Percentiles rank a stretch among this genome's conserved stretches.
These are phyloP conservation scores for Chloroceryle aenea DNA, from an alignment of 2,113 vertebrate genomes.

Conservation along the genomic window DNA sequence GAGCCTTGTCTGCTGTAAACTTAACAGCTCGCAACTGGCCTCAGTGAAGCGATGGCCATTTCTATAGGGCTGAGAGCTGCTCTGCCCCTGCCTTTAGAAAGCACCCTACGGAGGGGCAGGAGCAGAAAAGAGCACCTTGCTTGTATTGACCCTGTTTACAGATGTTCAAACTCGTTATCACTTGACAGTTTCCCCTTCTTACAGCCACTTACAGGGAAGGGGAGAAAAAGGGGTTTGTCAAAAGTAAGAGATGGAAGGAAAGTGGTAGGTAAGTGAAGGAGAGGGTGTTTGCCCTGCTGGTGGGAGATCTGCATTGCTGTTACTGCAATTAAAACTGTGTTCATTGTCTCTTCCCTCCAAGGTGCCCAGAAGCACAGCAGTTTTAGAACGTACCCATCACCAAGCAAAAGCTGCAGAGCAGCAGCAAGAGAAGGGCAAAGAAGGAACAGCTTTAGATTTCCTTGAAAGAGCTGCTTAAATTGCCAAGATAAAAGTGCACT, in stretches of 20 bases:
- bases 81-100: not conserved
- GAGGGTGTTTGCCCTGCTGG: not conserved
- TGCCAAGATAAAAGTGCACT: not conserved
- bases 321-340: not conserved
- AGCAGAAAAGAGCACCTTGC: not conserved
- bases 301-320: not conserved
- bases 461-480: not conserved
- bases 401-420: not conserved
- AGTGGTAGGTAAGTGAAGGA: not conserved
- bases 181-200: not conserved
- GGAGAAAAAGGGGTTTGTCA: not conserved
- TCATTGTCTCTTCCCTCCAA: not conserved
- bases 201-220: not conserved
- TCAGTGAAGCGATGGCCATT: not conserved
- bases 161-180: not conserved
- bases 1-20: not conserved
- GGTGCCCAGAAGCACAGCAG: not conserved
- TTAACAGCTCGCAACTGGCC: not conserved
- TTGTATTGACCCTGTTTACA: not conserved
- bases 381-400: not conserved
- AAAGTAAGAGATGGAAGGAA: not conserved
- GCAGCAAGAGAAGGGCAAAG: not conserved
- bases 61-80: accelerated
- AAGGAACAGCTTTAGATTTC: not conserved
- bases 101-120: accelerated